These are phyloP conservation scores for Nysson spinosus DNA, from an alignment of 2,888 invertebrate genomes.

Conservation along the genomic window DNA sequence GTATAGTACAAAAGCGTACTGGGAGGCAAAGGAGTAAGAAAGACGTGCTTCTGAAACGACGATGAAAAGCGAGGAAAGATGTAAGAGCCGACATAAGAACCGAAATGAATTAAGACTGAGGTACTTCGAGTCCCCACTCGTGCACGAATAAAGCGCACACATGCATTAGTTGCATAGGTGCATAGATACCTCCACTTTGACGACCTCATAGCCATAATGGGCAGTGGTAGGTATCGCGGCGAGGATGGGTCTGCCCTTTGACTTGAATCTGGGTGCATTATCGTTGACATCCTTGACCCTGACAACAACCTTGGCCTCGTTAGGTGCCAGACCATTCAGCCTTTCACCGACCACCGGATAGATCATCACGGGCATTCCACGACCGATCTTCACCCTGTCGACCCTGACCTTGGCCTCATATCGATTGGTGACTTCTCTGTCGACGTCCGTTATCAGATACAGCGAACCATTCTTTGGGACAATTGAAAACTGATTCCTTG, in stretches of 20 bases:
- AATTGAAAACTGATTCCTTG: constrained; percentile 84
- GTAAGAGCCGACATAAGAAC: constrained; percentile 9
- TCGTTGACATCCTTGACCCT: constrained; percentile 90
- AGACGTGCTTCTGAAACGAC: neutral
- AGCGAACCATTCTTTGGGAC: constrained; percentile 88
- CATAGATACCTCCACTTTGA: constrained; percentile 83
- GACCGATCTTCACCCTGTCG: constrained; percentile 81
- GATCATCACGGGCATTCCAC: constrained; percentile 86
- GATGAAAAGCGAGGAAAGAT: constrained; percentile 1
- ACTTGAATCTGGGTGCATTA: constrained; percentile 87
- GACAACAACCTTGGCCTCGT: constrained; percentile 89
- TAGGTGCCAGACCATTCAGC: constrained; percentile 83
- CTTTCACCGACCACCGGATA: constrained; percentile 87
- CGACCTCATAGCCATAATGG: constrained; percentile 89
- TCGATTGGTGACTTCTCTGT: constrained; percentile 84
- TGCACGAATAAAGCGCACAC: neutral
- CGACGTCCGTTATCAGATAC: constrained; percentile 85
- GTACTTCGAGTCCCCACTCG: constrained; percentile 15
- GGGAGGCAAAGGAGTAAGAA: constrained; percentile 2
- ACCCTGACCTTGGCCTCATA: constrained; percentile 82
- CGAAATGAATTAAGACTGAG: constrained; percentile 43
- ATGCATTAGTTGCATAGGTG: neutral
- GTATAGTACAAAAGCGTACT: neutral
- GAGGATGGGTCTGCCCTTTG: constrained; percentile 87
- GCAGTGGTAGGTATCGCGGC: constrained; percentile 90